These are phyloP conservation scores for Desmophyllum pertusum DNA, from an alignment of 92 coral and sea anemone species.

Conservation along the genomic window DNA sequence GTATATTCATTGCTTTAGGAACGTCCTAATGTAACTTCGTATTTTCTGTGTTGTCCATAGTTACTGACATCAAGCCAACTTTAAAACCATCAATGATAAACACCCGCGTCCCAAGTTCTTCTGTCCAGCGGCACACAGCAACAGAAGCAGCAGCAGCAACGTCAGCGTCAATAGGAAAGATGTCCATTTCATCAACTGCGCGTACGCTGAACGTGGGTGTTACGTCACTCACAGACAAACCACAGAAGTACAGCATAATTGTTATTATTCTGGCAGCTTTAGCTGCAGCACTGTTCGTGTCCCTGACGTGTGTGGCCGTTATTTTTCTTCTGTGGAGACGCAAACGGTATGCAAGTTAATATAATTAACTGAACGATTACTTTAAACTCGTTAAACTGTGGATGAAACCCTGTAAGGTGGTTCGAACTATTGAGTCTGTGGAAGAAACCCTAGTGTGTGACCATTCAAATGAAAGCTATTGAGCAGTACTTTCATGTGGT, in stretches of 20 bases:
- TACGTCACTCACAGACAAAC: conserved; percentile 2
- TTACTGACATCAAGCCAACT: conserved; percentile 36
- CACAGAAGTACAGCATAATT: conserved; percentile 8
- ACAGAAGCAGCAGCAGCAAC: neutral
- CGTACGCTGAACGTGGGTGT: neutral
- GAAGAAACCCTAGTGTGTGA: neutral
- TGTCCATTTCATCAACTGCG: neutral
- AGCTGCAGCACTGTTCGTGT: conserved; percentile 16
- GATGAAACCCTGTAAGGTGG: neutral
- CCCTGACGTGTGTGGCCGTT: conserved; percentile 7
- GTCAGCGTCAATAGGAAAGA: neutral
- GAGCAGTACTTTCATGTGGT: neutral
- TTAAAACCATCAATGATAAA: neutral
- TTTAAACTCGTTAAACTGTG: neutral
- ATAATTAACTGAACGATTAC: neutral
- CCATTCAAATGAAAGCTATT: neutral
- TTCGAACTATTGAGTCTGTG: neutral
- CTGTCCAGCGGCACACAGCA: neutral
- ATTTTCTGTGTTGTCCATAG: conserved; percentile 7
- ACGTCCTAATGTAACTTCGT: neutral
- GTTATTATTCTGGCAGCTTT: conserved; percentile 24
- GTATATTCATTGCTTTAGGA: neutral
- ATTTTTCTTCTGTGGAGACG: conserved; percentile 21
- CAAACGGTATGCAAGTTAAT: conserved; percentile 8
- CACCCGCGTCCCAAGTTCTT: neutral